A percentile compares a stretch with the other conserved stretches of the same genome.
Conservation (phyloP, 2,113 vertebrate genomes). For the Gorsachius goisagi region DNA sequence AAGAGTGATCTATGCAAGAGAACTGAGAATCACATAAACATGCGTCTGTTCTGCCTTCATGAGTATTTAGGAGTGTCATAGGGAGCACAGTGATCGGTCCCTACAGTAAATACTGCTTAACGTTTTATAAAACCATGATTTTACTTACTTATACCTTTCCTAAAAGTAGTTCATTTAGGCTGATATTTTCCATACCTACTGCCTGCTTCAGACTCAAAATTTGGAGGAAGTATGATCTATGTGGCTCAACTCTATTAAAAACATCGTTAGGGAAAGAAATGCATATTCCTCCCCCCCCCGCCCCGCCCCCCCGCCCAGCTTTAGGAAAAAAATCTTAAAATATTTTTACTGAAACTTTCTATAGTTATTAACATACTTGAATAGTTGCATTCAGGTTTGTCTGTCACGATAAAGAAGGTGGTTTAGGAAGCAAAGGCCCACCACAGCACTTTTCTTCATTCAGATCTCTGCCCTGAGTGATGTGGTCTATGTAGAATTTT, state of each 20-base stretch:
- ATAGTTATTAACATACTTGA: not conserved
- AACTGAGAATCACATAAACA: not conserved
- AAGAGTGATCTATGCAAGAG: not conserved
- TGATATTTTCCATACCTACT: not conserved
- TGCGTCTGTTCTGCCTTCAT: not conserved
- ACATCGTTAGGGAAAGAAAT: not conserved
- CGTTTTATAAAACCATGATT: not conserved
- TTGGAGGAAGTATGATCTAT: not conserved
- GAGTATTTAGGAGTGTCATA: not conserved
- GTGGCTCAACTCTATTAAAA: not conserved
- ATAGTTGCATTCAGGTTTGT: not conserved
- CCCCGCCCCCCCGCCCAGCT: rapidly evolving
- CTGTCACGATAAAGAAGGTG: not conserved
- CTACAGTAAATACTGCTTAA: not conserved
- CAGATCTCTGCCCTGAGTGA: not conserved
- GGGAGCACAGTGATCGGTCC: not conserved
- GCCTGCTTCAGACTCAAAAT: not conserved
- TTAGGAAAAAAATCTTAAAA: not conserved
- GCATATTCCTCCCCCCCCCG: not conserved
- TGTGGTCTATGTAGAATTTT: rapidly evolving
- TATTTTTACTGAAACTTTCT: not conserved
- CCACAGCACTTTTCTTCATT: not conserved
- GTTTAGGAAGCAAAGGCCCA: not conserved
- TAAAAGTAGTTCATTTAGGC: not conserved
- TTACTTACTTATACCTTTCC: not conserved